Conservation (phyloP, 2,797 vertebrate genomes). For the Pseudotriccus pelzelni region DNA sequence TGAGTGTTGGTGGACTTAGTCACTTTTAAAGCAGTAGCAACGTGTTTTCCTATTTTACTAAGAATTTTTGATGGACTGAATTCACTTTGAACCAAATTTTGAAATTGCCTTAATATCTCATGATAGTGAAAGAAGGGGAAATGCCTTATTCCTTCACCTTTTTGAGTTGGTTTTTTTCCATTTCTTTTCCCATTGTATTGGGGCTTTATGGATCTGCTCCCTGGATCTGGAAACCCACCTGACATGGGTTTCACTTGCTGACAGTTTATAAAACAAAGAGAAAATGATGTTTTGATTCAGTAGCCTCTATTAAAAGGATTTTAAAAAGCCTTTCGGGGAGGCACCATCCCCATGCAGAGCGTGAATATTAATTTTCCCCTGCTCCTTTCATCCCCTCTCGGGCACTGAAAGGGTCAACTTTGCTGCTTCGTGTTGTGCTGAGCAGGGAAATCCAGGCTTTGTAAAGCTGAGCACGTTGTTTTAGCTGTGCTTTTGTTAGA, state of each 20-base stretch:
- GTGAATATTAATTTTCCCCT: not conserved
- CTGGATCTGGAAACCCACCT: not conserved
- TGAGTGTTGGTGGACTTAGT: not conserved
- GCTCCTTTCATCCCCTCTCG: not conserved
- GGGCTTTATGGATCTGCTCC: not conserved
- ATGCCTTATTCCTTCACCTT: not conserved
- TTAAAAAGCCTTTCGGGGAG: not conserved
- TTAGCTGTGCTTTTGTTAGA: not conserved
- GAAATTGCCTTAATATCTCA: not conserved
- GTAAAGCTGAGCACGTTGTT: accelerated
- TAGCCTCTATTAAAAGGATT: not conserved
- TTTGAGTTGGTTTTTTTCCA: too few species aligned
- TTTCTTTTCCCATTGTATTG: accelerated
- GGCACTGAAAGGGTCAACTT: not conserved
- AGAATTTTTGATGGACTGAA: not conserved
- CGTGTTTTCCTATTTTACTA: not conserved
- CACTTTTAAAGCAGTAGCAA: not conserved
- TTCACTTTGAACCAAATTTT: not conserved
- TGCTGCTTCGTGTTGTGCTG: not conserved
- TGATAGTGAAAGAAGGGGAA: not conserved
- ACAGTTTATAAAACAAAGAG: not conserved
- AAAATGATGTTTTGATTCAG: not conserved
- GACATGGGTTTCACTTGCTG: not conserved
- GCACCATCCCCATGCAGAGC: too few species aligned
- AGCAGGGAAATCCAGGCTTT: not conserved